These are phyloP conservation scores for Plebejus argus DNA, from an alignment of 2,888 invertebrate genomes.

Conservation along the genomic window DNA sequence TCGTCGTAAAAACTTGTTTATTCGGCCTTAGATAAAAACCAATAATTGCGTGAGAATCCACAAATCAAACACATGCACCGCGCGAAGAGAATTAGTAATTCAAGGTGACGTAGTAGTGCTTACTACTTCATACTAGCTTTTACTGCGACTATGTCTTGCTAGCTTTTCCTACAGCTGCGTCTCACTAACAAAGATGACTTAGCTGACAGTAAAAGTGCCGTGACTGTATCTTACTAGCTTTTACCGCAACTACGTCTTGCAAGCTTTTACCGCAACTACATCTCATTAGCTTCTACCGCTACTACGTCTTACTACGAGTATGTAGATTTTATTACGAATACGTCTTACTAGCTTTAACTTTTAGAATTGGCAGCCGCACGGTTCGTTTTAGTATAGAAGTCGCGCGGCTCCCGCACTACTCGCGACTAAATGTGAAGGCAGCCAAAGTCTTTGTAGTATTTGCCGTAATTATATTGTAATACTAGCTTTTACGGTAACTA, in stretches of 20 bases:
- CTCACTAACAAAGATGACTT: background rate
- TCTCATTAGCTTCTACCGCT: background rate
- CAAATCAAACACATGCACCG: slow-evolving; percentile 27
- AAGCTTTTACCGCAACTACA: too few species aligned
- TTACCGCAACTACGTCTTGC: background rate
- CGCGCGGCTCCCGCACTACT: too few species aligned
- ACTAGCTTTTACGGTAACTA: too few species aligned
- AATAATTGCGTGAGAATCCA: slow-evolving; percentile 21
- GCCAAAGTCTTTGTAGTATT: too few species aligned
- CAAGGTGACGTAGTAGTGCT: slow-evolving; percentile 47
- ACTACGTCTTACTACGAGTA: too few species aligned
- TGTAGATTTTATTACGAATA: too few species aligned
- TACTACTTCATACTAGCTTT: too few species aligned
- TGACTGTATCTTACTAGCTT: background rate
- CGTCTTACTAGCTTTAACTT: too few species aligned
- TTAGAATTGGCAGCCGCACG: too few species aligned
- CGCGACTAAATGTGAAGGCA: too few species aligned
- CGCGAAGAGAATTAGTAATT: slow-evolving; percentile 48
- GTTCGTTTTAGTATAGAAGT: too few species aligned
- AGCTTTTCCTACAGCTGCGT: background rate
- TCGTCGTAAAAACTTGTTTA: background rate
- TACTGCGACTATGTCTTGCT: background rate
- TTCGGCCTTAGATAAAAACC: background rate
- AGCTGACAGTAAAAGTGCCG: background rate
- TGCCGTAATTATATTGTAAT: too few species aligned